Percentiles rank a stretch among this genome's conserved stretches.
These are phyloP conservation scores for Antedon mediterranea DNA, from an alignment of 53 echinoderm and acorn worm genomes.

Conservation along the genomic window DNA sequence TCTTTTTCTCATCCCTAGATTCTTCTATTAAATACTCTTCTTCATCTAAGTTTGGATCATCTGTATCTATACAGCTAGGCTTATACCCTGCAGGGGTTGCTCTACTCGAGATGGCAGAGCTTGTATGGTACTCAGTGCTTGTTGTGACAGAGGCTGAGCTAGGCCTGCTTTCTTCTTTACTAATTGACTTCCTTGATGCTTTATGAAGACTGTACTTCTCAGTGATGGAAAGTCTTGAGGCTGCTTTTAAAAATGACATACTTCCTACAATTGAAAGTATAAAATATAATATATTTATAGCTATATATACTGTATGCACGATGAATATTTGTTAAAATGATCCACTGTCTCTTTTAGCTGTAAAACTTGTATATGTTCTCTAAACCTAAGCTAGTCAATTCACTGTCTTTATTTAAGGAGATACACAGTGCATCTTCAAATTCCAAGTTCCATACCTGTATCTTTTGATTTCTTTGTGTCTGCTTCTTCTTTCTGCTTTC, in stretches of 20 bases:
- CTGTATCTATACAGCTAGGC: not conserved
- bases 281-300: too few relatives aligned
- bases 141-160: conserved; percentile 3
- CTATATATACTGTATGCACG: too few relatives aligned
- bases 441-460: too few relatives aligned
- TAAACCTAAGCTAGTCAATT: too few relatives aligned
- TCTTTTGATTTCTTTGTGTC: too few relatives aligned
- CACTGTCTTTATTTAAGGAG: too few relatives aligned
- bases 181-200: conserved; percentile 11
- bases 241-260: conserved; percentile 38
- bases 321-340: too few relatives aligned
- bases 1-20: not conserved
- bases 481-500: too few relatives aligned
- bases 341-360: too few relatives aligned
- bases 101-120: not conserved
- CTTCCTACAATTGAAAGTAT: not conserved
- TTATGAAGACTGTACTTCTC: conserved; percentile 56
- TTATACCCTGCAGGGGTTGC: not conserved
- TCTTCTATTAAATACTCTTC: not conserved
- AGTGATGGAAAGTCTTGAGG: conserved; percentile 34
- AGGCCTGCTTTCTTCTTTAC: not conserved
- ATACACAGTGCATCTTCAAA: too few relatives aligned
- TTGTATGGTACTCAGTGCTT: not conserved
- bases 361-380: too few relatives aligned
- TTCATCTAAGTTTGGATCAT: not conserved